A percentile compares a stretch with the other conserved stretches of the same genome.
Evolutionary conservation across 2,113 vertebrate species (phyloP).

Genomic region (Pedionomus torquatus): DNA sequence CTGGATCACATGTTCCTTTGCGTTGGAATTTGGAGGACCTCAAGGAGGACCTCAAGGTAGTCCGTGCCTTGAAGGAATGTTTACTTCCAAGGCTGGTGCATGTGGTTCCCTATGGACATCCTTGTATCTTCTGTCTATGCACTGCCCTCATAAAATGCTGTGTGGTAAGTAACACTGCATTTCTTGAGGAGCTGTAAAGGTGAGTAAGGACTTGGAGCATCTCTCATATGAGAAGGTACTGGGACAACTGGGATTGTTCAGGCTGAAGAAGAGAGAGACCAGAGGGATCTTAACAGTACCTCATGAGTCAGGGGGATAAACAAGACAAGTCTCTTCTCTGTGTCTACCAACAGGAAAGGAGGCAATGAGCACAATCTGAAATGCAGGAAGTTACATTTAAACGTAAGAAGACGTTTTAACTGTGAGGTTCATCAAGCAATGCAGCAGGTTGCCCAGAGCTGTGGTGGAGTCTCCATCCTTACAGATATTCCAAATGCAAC

Average conservation of each 20-base stretch:
- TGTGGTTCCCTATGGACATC: not conserved
- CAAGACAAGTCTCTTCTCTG: not conserved
- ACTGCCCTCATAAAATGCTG: not conserved
- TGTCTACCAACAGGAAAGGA: not conserved
- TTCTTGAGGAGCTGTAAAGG: not conserved
- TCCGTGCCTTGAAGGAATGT: not conserved
- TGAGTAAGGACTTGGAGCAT: not conserved
- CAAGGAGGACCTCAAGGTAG: not conserved
- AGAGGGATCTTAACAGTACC: not conserved
- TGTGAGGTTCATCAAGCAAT: not conserved
- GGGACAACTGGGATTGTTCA: not conserved
- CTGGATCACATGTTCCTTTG: not conserved
- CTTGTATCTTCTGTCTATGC: not conserved
- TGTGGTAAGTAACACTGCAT: no score
- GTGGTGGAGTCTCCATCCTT: not conserved
- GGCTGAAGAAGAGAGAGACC: not conserved
- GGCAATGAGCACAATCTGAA: not conserved
- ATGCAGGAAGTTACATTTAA: not conserved
- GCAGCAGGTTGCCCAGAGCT: not conserved
- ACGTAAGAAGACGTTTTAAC: not conserved
- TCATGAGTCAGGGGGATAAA: not conserved
- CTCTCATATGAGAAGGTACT: not conserved
- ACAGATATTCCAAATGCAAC: not conserved
- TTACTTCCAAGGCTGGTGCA: not conserved
- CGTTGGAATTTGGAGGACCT: not conserved